Conservation (phyloP, 2,113 vertebrate species). For the Meleagris gallopavo region DNA sequence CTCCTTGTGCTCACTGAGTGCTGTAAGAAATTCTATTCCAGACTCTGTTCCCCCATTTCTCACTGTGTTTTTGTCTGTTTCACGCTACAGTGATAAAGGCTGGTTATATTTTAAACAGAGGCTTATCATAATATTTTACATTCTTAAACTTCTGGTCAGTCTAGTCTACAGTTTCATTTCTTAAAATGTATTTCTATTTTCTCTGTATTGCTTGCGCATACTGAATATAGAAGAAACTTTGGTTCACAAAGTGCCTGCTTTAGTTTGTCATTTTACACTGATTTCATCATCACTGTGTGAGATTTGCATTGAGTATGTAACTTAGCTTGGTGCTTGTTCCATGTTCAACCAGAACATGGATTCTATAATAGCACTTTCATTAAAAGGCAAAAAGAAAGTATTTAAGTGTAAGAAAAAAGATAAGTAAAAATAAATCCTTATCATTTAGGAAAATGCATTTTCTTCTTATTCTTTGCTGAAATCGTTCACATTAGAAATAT, state of each 20-base stretch:
- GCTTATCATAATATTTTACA: conserved; percentile 68
- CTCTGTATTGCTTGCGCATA: conserved; percentile 23
- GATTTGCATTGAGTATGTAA: conserved; percentile 35
- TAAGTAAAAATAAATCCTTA: background rate
- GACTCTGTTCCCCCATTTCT: background rate
- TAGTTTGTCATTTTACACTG: conserved; percentile 64
- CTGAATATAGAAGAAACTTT: conserved; percentile 58
- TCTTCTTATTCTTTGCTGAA: background rate
- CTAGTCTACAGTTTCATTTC: conserved; percentile 63
- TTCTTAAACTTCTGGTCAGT: conserved; percentile 60
- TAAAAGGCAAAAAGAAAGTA: background rate
- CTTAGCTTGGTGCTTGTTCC: conserved; percentile 37
- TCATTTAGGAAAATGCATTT: background rate
- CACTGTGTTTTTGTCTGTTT: conserved; percentile 18
- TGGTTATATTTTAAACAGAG: conserved; percentile 34
- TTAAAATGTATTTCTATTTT: conserved; percentile 60
- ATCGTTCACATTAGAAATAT: background rate
- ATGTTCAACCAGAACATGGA: conserved; percentile 31
- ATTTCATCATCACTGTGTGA: conserved; percentile 57
- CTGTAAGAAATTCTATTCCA: background rate
- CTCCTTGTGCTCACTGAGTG: background rate
- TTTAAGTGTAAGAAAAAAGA: background rate
- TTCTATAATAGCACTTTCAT: background rate
- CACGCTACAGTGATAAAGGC: background rate
- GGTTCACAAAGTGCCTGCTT: conserved; percentile 56